phyloP scores from a whole-genome alignment of 64 coral and sea anemone genomes.

The Catalaphyllia jardinei region DNA sequence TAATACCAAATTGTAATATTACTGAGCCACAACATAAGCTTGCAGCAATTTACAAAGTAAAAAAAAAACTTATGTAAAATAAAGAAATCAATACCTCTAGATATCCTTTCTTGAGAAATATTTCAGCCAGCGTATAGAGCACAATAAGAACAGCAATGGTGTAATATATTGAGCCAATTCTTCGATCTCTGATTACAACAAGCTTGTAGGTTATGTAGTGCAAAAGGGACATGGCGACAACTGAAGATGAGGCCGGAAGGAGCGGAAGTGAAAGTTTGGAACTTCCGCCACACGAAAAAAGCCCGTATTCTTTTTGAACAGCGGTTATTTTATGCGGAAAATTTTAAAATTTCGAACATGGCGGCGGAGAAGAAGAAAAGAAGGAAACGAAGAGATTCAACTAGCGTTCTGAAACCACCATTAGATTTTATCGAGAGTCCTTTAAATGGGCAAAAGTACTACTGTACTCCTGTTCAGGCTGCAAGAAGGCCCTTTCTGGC shows the following conservation, averaged over 20 bases:
- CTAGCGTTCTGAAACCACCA: constrained; percentile 63
- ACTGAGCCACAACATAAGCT: no score
- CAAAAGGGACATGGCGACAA: constrained; percentile 78
- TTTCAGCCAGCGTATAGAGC: constrained; percentile 84
- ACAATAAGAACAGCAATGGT: constrained; percentile 64
- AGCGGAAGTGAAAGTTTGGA: constrained; percentile 45
- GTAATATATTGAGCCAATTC: constrained; percentile 89
- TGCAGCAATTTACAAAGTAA: no score
- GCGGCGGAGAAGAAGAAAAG: constrained; percentile 65
- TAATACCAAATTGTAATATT: no score
- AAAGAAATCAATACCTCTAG: constrained; percentile 63
- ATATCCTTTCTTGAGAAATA: constrained; percentile 94
- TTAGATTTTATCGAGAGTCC: constrained; percentile 89
- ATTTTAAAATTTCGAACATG: constrained; percentile 74
- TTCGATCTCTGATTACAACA: constrained; percentile 87
- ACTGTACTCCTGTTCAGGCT: constrained; percentile 88
- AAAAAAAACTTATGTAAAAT: neutral
- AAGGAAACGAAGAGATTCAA: constrained; percentile 66
- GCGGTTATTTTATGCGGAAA: constrained; percentile 25
- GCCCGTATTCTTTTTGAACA: neutral
- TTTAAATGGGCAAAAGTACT: constrained; percentile 67
- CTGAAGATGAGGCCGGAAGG: neutral
- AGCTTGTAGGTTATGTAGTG: constrained; percentile 97
- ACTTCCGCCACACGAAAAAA: neutral
- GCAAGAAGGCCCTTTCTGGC: constrained; percentile 88